Base-by-base conservation (phyloP, 2,797 vertebrate species). In the Emydoidea blandingii region DNA sequence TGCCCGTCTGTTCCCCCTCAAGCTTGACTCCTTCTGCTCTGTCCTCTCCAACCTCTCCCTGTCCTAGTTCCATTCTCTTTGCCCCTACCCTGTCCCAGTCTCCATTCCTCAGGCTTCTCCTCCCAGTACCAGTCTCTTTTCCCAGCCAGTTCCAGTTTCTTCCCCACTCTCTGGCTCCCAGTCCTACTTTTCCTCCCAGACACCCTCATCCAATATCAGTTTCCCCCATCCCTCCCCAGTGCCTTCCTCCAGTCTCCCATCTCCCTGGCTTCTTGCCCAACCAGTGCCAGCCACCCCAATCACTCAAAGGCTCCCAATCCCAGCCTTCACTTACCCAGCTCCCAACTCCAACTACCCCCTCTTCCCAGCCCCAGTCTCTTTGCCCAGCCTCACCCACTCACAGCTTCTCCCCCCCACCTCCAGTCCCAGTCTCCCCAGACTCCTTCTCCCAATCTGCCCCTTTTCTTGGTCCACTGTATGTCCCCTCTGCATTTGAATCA, bases 1-100 rank as follows among this genome's bases (percentile, higher is more conserved):
- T 68, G n/a, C 18, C 34, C 9, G 1, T 5, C n/a, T 2, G 2
- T 31, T 14, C 27, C n/a, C 18, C 8, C 14, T 50, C 62, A n/a
- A 10, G 62, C 31, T n/a, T n/a, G 34, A 65, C 34, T 65, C 34
- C 34, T 31, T 62, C 59, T 23, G 34, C 65, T 18, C 18, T 37
- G n/a, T 37, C 34, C n/a, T 68, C 65, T 68, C 18, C n/a, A 37
- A 37, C n/a, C 18, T 68, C 65, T 37, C n/a, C 65, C 18, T n/a
- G 18, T n/a, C 16, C 62, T 68, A 21, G 62, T 68, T 18, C 34
- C 16, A 68, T 8, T n/a, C 62, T n/a, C 34, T 68, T 62, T 62
- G 8, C 34, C 62, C 34, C 62, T 19, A n/a, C 34, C 18, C 18
- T n/a, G 18, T 68, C 65, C 65, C 34, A 18, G 10, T 68, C 9